Evolutionary conservation across 2,888 invertebrate genomes (phyloP), one percentile per base, ranked within the genome.

Genomic region (Meiosimyza decipiens): DNA sequence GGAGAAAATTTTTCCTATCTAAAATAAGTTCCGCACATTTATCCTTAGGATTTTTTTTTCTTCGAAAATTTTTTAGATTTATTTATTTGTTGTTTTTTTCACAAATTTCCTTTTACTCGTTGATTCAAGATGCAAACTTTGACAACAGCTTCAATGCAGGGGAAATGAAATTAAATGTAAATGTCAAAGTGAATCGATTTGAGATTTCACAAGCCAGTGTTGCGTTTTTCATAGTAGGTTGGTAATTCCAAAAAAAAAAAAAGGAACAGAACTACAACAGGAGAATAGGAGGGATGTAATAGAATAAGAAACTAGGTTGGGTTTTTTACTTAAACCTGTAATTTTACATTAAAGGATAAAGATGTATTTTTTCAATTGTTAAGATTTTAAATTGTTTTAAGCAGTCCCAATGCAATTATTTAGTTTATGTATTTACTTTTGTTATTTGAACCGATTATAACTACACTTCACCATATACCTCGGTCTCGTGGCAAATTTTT

Each of bases 221-320:
- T 28, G 28, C 28, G 28, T 28, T 3, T 28, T 28, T 28, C 4
- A 28, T 28, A 28, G 28, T 28, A 28, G 28, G 4, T 28, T 22
- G 28, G 28, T 28, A 28, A 28, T 28, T 28, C 28, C 22, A 2
- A 22, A 3, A 3, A 28, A 28, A 28, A 28, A 28, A 28, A 28
- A 28, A 2, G 40, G 47, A 47, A 62, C 4, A 40, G 62, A 11
- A 15, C 15, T n/a, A 40, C 5, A 47, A 50, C 50, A 62, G 49
- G 40, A 40, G 9, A 6, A 54, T 28, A 28, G 28, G n/a, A 54
- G 6, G 18, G 47, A 49, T 63, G 63, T 16, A 47, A 13, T 63
- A 9, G 51, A 62, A 71, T 71, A 62, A 65, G 73, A 52, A 74
- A 74, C 76, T 74, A 76, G 76, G 74, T 71, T 76, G 76, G 76